phyloP scores from a whole-genome alignment of 1,140 invertebrate species.

The Drosophila funebris region DNA sequence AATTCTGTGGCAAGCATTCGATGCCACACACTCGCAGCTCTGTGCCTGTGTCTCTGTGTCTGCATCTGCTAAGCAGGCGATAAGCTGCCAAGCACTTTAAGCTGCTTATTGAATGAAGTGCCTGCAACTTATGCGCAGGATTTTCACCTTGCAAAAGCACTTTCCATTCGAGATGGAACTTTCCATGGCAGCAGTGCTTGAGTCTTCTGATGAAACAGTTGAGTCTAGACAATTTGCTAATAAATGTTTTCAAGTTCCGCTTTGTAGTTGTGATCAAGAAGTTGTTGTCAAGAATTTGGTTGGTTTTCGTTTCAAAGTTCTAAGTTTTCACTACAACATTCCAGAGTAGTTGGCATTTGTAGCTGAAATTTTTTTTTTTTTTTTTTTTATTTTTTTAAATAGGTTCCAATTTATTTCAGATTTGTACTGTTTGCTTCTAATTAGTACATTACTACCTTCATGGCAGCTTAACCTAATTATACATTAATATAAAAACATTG shows the following conservation, averaged over 20 bases:
- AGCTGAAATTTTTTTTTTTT: too few species aligned
- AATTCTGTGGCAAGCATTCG: constrained; percentile 28
- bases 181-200: not conserved
- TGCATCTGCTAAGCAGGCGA: constrained; percentile 57
- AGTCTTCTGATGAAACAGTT: not conserved
- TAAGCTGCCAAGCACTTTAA: constrained; percentile 64
- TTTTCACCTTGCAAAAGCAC: constrained; percentile 10
- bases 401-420: too few species aligned
- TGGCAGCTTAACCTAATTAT: too few species aligned
- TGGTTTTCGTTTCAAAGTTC: not conserved
- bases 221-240: not conserved
- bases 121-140: constrained; percentile 35
- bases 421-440: too few species aligned
- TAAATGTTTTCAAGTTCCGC: not conserved
- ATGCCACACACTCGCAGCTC: constrained; percentile 3
- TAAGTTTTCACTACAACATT: too few species aligned
- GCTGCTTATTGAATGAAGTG: constrained; percentile 61
- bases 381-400: too few species aligned
- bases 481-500: too few species aligned
- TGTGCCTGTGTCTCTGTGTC: not conserved
- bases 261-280: not conserved
- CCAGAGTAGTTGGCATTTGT: not conserved
- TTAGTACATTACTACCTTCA: too few species aligned
- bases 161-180: constrained; percentile 1
- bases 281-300: too few species aligned